Evolutionary conservation across 2,888 invertebrate species (phyloP).

Genomic region (Thereva unica): DNA sequence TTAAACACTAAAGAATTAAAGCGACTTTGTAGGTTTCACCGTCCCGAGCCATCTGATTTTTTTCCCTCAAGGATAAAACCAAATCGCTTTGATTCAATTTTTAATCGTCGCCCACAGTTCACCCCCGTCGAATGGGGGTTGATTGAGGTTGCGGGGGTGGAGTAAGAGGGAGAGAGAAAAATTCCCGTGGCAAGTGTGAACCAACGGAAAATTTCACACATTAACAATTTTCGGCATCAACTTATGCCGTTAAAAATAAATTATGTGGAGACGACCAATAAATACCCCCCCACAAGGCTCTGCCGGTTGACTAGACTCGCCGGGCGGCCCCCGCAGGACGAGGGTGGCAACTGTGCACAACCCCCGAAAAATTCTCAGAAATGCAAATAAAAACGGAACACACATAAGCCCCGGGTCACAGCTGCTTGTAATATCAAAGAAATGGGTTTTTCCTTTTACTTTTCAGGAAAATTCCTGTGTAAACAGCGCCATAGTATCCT

Average conservation of each 20-base stretch:
- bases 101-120: too few species aligned
- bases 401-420: conserved; percentile 39
- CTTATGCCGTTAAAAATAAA: conserved; percentile 35
- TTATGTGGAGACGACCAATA: conserved; percentile 32
- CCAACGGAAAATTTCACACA: conserved; percentile 21
- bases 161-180: too few species aligned
- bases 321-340: not conserved
- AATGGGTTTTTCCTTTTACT: conserved; percentile 38
- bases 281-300: conserved; percentile 18
- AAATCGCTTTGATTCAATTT: too few species aligned
- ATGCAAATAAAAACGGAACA: conserved; percentile 33
- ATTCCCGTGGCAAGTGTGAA: too few species aligned
- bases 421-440: conserved; percentile 42
- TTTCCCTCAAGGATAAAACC: too few species aligned
- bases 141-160: too few species aligned
- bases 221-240: conserved; percentile 28
- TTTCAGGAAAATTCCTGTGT: conserved; percentile 39
- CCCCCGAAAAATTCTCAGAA: conserved; percentile 19
- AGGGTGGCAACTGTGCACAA: conserved; percentile 13
- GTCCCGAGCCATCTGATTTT: too few species aligned
- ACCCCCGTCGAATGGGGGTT: too few species aligned
- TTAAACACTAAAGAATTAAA: too few species aligned
- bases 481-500: conserved; percentile 29
- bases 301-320: conserved; percentile 1
- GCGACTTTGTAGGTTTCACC: too few species aligned